Evolutionary conservation across 1,140 invertebrate species (phyloP), one percentile per base, ranked within the genome.

Genomic region (Probaryconus sp.): DNA sequence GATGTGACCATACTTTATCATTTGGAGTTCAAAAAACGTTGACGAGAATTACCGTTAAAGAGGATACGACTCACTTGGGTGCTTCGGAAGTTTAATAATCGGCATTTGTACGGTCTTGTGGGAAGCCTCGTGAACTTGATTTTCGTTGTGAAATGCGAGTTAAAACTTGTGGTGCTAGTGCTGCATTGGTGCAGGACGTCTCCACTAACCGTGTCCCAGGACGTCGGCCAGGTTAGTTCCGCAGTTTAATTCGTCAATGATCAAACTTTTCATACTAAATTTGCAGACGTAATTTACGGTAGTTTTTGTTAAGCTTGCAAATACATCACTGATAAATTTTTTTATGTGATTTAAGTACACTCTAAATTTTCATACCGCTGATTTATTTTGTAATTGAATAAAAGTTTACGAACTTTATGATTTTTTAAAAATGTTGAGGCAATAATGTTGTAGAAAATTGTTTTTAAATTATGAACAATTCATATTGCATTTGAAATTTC

Each of bases 111-210:
- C 37, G 28, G 31, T 45, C 28, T 16, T 3, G 3, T 11, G 11
- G 10, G 45, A 69, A 60, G n/a, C 38, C 20, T 24, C 11, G 42
- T 60, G 11, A 45, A 51, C 53, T 60, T 53, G 53, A 68, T 56
- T 56, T 26, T 10, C 45, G n/a, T 37, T 51, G 64, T 51, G 64
- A 68, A 58, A 58, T 68, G 64, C 35, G 50, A 50, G 37, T 42
- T 68, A 50, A 58, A 68, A 58, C 51, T 68, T 68, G 45, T 58
- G 42, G 45, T 68, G 53, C 6, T 18, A 51, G 53, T 68, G 64
- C 21, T 40, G n/a, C 14, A 35, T 35, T 67, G 48, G 51, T 51
- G 53, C 5, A 31, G 38, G 11, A 18, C 33, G 51, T 50, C 28
- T 40, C 26, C 58, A 51, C 45, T 40, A 50, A 50, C 47, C 50